phyloP scores from a whole-genome alignment of 2,113 vertebrate species.

The Pogona vitticeps region DNA sequence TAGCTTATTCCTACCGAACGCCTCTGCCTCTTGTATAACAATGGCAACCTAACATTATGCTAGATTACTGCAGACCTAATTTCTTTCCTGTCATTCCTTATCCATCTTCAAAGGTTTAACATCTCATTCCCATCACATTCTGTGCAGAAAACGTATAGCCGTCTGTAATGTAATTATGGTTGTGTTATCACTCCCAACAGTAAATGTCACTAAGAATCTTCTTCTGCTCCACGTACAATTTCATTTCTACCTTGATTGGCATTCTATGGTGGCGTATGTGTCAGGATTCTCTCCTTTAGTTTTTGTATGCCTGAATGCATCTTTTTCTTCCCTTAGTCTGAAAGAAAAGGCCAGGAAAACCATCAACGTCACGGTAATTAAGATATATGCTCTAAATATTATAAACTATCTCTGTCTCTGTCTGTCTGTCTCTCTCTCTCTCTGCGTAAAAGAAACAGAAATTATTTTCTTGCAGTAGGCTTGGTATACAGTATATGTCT shows the following conservation, averaged over 20 bases:
- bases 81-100: slow-evolving; percentile 56
- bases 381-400: background rate
- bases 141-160: slow-evolving; percentile 55
- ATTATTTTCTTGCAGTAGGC: background rate
- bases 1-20: slow-evolving; percentile 46
- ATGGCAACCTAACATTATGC: slow-evolving; percentile 37
- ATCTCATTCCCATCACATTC: slow-evolving; percentile 53
- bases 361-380: slow-evolving; percentile 44
- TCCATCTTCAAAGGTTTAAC: slow-evolving; percentile 46
- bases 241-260: slow-evolving; percentile 62
- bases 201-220: slow-evolving; percentile 63
- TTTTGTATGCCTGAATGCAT: slow-evolving; percentile 49
- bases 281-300: slow-evolving; percentile 52
- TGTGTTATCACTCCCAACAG: slow-evolving; percentile 56
- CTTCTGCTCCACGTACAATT: slow-evolving; percentile 56
- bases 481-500: background rate
- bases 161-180: slow-evolving; percentile 52
- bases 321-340: slow-evolving; percentile 33
- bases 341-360: slow-evolving; percentile 49
- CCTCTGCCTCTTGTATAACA: slow-evolving; percentile 28
- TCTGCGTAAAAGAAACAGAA: background rate
- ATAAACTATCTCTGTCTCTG: background rate
- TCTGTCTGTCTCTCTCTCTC: too few species aligned
- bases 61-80: slow-evolving; percentile 41
- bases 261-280: slow-evolving; percentile 45